Evolutionary conservation across 1,140 invertebrate species (phyloP).

Genomic region (Halictus rubicundus): DNA sequence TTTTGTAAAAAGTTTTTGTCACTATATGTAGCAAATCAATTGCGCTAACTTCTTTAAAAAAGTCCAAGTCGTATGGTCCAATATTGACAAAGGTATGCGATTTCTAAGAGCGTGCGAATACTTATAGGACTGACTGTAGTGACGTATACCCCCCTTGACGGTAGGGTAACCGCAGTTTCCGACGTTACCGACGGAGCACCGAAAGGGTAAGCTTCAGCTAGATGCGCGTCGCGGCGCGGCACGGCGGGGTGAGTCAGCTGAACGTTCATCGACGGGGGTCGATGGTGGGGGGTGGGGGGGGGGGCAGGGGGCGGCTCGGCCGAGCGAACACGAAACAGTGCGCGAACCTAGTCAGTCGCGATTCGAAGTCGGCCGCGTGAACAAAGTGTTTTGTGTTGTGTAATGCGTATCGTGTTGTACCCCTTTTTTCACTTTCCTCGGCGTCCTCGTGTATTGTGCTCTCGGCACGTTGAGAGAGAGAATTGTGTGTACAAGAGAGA

Average conservation of each 20-base stretch:
- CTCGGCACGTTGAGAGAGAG: background rate
- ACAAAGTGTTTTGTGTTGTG: background rate
- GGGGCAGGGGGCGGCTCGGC: slow-evolving; percentile 43
- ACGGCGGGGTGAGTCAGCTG: slow-evolving; percentile 60
- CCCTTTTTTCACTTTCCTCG: slow-evolving; percentile 3
- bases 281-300: slow-evolving; percentile 43
- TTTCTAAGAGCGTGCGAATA: too few relatives aligned
- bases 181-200: slow-evolving; percentile 21
- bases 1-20: too few relatives aligned
- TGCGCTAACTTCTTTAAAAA: too few relatives aligned
- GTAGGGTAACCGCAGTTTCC: too few relatives aligned
- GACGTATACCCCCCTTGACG: too few relatives aligned
- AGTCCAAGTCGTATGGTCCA: too few relatives aligned
- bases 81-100: too few relatives aligned
- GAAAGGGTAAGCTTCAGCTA: slow-evolving; percentile 51
- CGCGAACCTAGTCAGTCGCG: slow-evolving; percentile 60
- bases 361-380: slow-evolving; percentile 67
- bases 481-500: slow-evolving; percentile 7
- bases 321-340: slow-evolving; percentile 45
- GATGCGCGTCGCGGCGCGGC: slow-evolving; percentile 50
- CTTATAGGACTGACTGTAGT: too few relatives aligned
- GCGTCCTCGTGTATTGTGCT: background rate
- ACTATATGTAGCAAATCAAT: too few relatives aligned
- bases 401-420: background rate
- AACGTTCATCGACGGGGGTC: slow-evolving; percentile 27